Evolutionary conservation across 2,113 vertebrate genomes (phyloP).

Genomic region (Acrocephalus arundinaceus): DNA sequence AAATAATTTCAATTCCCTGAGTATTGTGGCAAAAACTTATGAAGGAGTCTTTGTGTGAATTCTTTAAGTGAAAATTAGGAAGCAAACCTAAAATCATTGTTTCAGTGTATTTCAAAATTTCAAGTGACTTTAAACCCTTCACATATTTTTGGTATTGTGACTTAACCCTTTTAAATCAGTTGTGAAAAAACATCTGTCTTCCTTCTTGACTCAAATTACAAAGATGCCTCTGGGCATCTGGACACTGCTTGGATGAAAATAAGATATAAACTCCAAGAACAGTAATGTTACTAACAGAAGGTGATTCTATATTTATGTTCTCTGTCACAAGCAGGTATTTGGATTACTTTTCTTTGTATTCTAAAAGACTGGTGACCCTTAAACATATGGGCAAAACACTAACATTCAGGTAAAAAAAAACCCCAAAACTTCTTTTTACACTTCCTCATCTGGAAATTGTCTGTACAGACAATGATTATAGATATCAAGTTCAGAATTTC

Average conservation of each 20-base stretch:
- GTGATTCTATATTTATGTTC: neutral
- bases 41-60: neutral
- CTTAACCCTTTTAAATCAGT: neutral
- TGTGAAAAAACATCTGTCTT: neutral
- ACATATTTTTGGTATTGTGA: neutral
- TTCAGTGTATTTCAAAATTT: neutral
- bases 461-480: neutral
- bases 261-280: neutral
- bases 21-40: neutral
- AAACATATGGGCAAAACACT: neutral
- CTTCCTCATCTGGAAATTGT: neutral
- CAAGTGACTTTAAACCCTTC: neutral
- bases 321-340: neutral
- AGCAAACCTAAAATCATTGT: neutral
- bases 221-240: neutral
- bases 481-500: neutral
- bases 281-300: neutral
- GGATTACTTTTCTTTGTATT: neutral
- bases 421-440: neutral
- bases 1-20: neutral
- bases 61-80: neutral
- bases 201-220: neutral
- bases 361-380: neutral
- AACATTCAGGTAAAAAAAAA: neutral
- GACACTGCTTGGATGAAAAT: neutral